A percentile compares a stretch with the other conserved stretches of the same genome.
Conservation (phyloP, 2,113 vertebrate genomes). For the Triplophysa siluroides region DNA sequence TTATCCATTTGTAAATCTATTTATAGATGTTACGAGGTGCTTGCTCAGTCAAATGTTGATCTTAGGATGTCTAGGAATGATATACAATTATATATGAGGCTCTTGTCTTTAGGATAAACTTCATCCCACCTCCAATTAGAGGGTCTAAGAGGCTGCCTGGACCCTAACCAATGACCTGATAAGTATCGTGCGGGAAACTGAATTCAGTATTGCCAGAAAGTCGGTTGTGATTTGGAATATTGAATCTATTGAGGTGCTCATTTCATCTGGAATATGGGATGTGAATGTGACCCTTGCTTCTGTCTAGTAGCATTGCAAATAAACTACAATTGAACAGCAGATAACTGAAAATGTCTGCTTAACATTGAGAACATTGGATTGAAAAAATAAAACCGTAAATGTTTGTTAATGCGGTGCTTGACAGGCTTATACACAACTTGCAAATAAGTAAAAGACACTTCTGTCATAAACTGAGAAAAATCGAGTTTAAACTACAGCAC, state of each 20-base stretch:
- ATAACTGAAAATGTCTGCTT: conserved; percentile 5
- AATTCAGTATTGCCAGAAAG: conserved; percentile 22
- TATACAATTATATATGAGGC: conserved; percentile 5
- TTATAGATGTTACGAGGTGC: not conserved
- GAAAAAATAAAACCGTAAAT: conserved; percentile 1
- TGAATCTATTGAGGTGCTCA: not conserved
- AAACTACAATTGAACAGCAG: conserved; percentile 8
- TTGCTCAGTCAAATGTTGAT: conserved; percentile 5
- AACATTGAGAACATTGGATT: not conserved
- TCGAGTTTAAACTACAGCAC: conserved; percentile 44
- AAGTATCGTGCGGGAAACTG: not conserved
- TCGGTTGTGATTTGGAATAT: not conserved
- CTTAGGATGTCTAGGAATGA: conserved; percentile 16
- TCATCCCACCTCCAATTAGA: conserved; percentile 21
- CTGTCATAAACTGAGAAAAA: conserved; percentile 38
- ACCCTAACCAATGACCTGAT: conserved; percentile 5
- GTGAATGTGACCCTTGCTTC: conserved; percentile 11
- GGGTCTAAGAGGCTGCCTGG: conserved; percentile 21
- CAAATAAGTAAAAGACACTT: conserved; percentile 36
- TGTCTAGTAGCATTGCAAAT: conserved; percentile 37
- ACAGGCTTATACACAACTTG: conserved; percentile 42
- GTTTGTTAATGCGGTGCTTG: conserved; percentile 28
- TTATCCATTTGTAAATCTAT: not conserved
- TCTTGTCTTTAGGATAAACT: not conserved
- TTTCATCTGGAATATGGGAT: not conserved